Evolutionary conservation across 2,888 invertebrate species (phyloP).

Genomic region (Teleogryllus oceanicus): DNA sequence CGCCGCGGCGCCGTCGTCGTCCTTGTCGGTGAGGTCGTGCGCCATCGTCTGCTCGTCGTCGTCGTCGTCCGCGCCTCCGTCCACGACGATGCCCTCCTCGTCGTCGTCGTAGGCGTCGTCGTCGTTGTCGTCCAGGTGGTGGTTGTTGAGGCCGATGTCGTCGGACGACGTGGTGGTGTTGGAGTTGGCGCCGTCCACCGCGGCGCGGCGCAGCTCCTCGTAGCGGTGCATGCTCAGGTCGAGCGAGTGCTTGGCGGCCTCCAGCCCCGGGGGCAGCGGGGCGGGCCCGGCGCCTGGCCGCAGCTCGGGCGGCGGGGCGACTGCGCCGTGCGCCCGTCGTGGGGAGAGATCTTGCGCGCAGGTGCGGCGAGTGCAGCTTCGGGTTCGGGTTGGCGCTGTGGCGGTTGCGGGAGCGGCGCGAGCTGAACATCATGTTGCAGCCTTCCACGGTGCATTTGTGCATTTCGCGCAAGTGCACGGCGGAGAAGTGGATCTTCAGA

Average conservation of each 20-base stretch:
- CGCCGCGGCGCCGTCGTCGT: constrained; percentile 65
- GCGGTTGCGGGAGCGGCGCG: constrained; percentile 88
- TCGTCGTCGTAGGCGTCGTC: constrained; percentile 57
- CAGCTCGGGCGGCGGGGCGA: constrained; percentile 54
- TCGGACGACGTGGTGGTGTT: constrained; percentile 47
- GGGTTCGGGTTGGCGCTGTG: constrained; percentile 99
- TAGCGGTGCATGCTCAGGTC: constrained; percentile 52
- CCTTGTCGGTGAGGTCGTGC: constrained; percentile 55
- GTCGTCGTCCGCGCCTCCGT: constrained; percentile 67
- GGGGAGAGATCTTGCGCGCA: constrained; percentile 91
- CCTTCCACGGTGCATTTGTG: constrained; percentile 98
- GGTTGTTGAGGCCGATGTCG: constrained; percentile 45
- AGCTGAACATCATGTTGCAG: constrained; percentile 99
- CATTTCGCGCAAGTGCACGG: constrained; percentile 98
- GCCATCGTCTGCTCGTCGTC: constrained; percentile 49
- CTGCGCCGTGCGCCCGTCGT: constrained; percentile 86
- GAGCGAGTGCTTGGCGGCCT: constrained; percentile 63
- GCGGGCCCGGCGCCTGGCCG: constrained; percentile 55
- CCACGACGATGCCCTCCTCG: constrained; percentile 70
- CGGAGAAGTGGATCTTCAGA: constrained; percentile 97
- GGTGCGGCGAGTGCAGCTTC: constrained; percentile 92
- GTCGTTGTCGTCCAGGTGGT: constrained; percentile 45
- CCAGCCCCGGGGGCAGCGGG: constrained; percentile 46
- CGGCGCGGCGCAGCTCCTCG: constrained; percentile 41
- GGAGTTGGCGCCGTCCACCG: background rate